Evolutionary conservation across 2,797 vertebrate genomes (phyloP).

Genomic region (Urophycis tenuis): DNA sequence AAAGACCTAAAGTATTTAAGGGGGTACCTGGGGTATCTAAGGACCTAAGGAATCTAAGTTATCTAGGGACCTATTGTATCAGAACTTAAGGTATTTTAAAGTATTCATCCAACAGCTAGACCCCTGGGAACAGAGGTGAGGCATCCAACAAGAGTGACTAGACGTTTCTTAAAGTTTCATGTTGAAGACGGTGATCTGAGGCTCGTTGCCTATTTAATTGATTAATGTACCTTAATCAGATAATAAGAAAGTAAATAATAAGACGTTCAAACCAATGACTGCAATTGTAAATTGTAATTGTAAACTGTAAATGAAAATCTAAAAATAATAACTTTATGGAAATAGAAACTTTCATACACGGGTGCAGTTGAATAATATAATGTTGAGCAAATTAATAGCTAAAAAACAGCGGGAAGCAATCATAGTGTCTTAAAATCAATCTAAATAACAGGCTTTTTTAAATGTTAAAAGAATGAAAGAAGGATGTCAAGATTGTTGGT

Average conservation of each 20-base stretch:
- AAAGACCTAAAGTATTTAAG: neutral
- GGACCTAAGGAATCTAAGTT: too few species aligned
- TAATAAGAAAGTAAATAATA: neutral
- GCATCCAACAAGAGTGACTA: too few species aligned
- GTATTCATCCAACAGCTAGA: neutral
- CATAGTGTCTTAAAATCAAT: neutral
- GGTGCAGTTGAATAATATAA: neutral
- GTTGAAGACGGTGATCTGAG: neutral
- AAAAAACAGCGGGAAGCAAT: neutral
- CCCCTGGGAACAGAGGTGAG: neutral
- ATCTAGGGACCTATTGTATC: neutral
- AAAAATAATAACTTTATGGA: neutral
- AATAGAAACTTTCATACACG: neutral
- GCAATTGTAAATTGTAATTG: neutral
- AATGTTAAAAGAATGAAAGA: neutral
- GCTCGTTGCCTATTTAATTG: neutral
- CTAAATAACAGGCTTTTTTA: neutral
- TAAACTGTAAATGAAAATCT: neutral
- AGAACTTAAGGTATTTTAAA: neutral
- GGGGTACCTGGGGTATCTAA: too few species aligned
- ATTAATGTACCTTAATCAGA: neutral
- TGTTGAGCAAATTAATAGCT: neutral
- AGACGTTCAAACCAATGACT: neutral
- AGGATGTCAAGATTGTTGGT: neutral
- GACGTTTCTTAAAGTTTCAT: neutral